phyloP scores from a whole-genome alignment of 2,797 vertebrate genomes.

The Pseudomugil tenellus region DNA sequence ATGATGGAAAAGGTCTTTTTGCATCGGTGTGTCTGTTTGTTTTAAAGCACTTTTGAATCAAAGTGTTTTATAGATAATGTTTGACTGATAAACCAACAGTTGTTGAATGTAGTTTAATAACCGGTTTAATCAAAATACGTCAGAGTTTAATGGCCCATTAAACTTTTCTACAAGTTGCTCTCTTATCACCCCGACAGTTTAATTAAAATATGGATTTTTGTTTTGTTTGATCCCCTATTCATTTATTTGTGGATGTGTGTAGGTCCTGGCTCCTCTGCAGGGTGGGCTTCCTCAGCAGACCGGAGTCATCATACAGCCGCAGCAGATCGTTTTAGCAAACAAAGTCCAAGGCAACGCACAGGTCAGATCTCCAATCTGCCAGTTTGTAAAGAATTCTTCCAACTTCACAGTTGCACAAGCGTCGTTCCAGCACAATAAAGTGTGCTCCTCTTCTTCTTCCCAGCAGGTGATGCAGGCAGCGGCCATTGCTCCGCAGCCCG shows the following conservation, averaged over 20 bases:
- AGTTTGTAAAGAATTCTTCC: neutral
- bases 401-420: neutral
- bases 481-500: slow-evolving; percentile 85
- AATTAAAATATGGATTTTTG: neutral
- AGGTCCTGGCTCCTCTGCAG: slow-evolving; percentile 95
- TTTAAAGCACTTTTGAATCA: neutral
- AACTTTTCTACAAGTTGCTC: neutral
- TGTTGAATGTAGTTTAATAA: neutral
- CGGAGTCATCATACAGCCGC: slow-evolving; percentile 98
- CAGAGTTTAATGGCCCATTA: neutral
- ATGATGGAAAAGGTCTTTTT: too few species aligned
- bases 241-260: slow-evolving; percentile 11
- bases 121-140: neutral
- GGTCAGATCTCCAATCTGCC: slow-evolving; percentile 72
- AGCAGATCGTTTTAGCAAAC: slow-evolving; percentile 97
- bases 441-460: neutral
- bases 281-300: slow-evolving; percentile 93
- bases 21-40: too few species aligned
- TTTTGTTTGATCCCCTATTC: too few species aligned
- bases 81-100: neutral
- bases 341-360: slow-evolving; percentile 89
- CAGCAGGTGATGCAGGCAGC: slow-evolving; percentile 87
- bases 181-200: neutral
- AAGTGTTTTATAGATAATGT: neutral
- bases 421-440: too few species aligned